A percentile compares a stretch with the other conserved stretches of the same genome.
Evolutionary conservation across 2,113 vertebrate genomes (phyloP).

Genomic region (Sterrhoptilus dennistouni): DNA sequence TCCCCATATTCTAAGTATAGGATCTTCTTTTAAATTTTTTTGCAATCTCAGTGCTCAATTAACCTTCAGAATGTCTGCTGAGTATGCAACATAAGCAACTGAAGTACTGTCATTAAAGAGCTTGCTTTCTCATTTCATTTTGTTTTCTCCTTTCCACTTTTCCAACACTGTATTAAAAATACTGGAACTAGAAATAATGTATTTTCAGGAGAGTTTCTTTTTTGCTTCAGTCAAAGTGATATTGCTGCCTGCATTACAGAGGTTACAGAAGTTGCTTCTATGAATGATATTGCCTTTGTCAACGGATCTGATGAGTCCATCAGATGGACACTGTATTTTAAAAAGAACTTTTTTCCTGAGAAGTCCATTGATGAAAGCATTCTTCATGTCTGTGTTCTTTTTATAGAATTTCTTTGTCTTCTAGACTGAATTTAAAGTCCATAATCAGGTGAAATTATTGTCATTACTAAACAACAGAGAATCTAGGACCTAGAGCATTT

Average conservation of each 20-base stretch:
- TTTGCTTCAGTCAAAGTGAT: not conserved
- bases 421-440: not conserved
- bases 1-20: not conserved
- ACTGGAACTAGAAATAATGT: not conserved
- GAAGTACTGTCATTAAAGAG: not conserved
- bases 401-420: not conserved
- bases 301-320: not conserved
- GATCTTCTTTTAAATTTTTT: not conserved
- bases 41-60: not conserved
- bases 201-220: not conserved
- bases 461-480: not conserved
- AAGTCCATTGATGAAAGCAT: not conserved
- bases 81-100: not conserved
- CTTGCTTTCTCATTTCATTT: not conserved
- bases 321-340: not conserved
- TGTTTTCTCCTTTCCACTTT: not conserved
- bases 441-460: not conserved
- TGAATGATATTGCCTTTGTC: not conserved
- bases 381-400: not conserved
- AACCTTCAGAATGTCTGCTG: not conserved
- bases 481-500: not conserved
- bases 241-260: not conserved
- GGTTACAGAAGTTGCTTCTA: not conserved
- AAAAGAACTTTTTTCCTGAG: not conserved
- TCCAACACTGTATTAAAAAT: not conserved